These are phyloP conservation scores for Drosophila ohnishii DNA, from an alignment of 1,140 invertebrate genomes.

Conservation along the genomic window DNA sequence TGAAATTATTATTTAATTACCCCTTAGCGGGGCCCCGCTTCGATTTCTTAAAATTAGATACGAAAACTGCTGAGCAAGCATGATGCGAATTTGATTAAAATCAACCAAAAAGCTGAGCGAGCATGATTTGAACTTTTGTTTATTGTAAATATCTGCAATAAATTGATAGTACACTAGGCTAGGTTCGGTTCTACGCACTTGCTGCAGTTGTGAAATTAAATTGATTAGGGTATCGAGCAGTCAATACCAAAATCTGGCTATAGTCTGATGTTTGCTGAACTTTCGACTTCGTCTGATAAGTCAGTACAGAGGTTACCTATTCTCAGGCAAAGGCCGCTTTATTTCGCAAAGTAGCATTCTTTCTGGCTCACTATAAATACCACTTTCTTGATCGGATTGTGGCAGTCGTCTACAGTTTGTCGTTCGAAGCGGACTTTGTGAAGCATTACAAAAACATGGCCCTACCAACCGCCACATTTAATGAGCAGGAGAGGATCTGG, in stretches of 20 bases:
- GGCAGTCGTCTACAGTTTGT: slow-evolving; percentile 8
- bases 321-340: not conserved
- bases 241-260: not conserved
- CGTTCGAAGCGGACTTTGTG: not conserved
- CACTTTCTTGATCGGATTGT: not conserved
- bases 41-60: not conserved
- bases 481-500: slow-evolving; percentile 64
- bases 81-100: not conserved
- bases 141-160: not conserved
- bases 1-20: not conserved
- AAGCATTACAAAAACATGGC: not conserved
- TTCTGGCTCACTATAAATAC: slow-evolving; percentile 10
- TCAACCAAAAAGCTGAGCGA: not conserved
- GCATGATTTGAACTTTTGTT: not conserved
- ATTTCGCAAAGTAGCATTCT: not conserved
- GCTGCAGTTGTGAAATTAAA: not conserved
- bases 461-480: slow-evolving; percentile 3
- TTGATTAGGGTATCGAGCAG: not conserved
- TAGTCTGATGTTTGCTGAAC: not conserved
- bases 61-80: not conserved
- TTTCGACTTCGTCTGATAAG: slow-evolving; percentile 14
- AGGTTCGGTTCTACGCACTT: not conserved
- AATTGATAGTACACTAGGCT: not conserved
- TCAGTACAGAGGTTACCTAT: not conserved
- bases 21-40: not conserved